phyloP scores from a whole-genome alignment of 2,888 invertebrate genomes.

The Oxycera nigricornis region DNA sequence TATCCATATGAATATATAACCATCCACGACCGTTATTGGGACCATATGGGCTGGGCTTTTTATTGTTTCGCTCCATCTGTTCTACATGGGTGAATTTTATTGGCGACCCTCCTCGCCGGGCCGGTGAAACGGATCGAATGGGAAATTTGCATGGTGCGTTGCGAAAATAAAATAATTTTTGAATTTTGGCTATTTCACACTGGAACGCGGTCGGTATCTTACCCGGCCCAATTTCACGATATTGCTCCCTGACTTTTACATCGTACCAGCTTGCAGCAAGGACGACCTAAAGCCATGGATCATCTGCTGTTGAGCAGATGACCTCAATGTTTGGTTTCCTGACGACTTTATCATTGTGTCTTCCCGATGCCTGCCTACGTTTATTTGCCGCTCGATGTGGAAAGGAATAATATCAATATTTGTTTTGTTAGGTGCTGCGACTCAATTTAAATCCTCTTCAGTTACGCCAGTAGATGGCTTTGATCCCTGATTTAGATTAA shows the following conservation, averaged over 20 bases:
- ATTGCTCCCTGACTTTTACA: constrained; percentile 29
- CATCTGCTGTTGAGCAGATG: constrained; percentile 19
- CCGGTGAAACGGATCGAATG: not conserved
- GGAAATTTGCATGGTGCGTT: constrained; percentile 5
- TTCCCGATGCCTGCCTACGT: too few relatives aligned
- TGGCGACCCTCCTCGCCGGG: not conserved
- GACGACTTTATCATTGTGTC: constrained; percentile 18
- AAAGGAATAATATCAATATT: too few relatives aligned
- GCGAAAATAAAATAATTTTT: constrained; percentile 28
- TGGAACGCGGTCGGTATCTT: not conserved
- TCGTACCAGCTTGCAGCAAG: not conserved
- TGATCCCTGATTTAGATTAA: too few relatives aligned
- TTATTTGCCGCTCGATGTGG: too few relatives aligned
- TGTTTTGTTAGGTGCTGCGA: too few relatives aligned
- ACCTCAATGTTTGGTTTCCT: constrained; percentile 13
- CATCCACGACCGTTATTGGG: constrained; percentile 1
- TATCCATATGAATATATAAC: constrained; percentile 9
- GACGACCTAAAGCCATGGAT: constrained; percentile 16
- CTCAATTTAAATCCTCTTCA: too few relatives aligned
- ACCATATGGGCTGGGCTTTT: constrained; percentile 25
- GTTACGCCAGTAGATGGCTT: too few relatives aligned
- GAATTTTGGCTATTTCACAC: constrained; percentile 27
- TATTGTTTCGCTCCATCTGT: constrained; percentile 29
- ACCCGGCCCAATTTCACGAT: constrained; percentile 13
- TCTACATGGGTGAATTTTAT: constrained; percentile 37